Percentiles rank a stretch among this genome's conserved stretches.
Conservation (phyloP, 2,113 vertebrate species). For the Paracanthobrama guichenoti region DNA sequence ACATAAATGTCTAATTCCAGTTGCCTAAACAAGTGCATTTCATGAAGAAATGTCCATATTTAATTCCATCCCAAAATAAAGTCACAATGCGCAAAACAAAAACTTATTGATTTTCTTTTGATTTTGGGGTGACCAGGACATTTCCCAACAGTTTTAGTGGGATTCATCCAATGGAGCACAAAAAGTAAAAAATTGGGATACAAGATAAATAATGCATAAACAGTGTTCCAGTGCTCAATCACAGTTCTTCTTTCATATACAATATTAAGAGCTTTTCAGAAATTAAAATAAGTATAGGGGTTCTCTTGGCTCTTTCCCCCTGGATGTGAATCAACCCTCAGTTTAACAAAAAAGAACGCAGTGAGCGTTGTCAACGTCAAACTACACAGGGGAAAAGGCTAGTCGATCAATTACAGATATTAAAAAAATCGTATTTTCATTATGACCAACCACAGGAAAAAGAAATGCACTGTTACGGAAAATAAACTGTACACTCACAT, state of each 20-base stretch:
- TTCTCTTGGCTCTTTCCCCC: neutral
- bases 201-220: conserved; percentile 68
- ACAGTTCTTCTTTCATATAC: conserved; percentile 78
- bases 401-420: conserved; percentile 31
- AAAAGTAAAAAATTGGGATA: neutral
- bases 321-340: conserved; percentile 18
- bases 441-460: conserved; percentile 68
- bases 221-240: conserved; percentile 86
- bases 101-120: neutral
- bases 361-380: neutral
- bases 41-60: conserved; percentile 67
- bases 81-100: too few relatives aligned
- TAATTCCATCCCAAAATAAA: conserved; percentile 40
- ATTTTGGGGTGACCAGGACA: conserved; percentile 59
- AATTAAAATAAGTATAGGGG: neutral
- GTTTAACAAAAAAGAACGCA: conserved; percentile 4
- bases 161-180: neutral
- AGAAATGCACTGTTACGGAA: conserved; percentile 68
- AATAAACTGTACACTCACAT: conserved; percentile 71
- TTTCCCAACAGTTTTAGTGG: conserved; percentile 48
- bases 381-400: conserved; percentile 14
- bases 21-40: conserved; percentile 70
- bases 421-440: conserved; percentile 67
- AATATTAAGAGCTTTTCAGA: conserved; percentile 46
- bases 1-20: conserved; percentile 53